Evolutionary conservation across 2,888 invertebrate species (phyloP).

Genomic region (Leptopilina syphax): DNA sequence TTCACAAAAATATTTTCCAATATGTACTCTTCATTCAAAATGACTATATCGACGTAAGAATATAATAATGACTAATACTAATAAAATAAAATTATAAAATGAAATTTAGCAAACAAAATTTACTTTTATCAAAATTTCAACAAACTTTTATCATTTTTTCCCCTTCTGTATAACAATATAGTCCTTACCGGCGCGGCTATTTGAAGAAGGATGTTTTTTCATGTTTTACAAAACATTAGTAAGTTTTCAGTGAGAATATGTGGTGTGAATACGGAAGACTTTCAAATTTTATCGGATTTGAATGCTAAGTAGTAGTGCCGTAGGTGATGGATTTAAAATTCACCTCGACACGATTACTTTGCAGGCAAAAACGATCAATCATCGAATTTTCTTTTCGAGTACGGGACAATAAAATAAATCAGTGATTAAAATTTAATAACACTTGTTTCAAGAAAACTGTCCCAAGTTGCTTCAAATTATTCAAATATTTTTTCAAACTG

Average conservation of each 20-base stretch:
- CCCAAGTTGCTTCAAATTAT: no score
- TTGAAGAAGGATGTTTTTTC: constrained; percentile 44
- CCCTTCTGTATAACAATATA: constrained; percentile 46
- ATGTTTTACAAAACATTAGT: constrained; percentile 23
- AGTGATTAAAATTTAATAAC: background rate
- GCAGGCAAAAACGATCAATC: constrained; percentile 59
- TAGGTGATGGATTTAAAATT: constrained; percentile 76
- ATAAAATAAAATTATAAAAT: no score
- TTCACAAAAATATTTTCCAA: no score
- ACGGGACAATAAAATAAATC: background rate
- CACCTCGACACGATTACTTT: constrained; percentile 77
- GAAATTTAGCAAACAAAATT: background rate
- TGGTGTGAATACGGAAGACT: constrained; percentile 43
- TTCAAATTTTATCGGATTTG: constrained; percentile 52
- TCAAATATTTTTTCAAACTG: no score
- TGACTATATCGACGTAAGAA: no score
- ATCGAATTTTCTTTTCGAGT: constrained; percentile 37
- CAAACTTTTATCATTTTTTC: constrained; percentile 6
- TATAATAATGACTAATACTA: no score
- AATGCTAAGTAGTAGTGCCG: constrained; percentile 80
- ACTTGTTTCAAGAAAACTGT: no score
- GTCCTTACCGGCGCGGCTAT: constrained; percentile 20
- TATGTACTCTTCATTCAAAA: no score
- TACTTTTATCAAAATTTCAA: background rate
- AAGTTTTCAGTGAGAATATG: constrained; percentile 24